Evolutionary conservation across 2,888 invertebrate species (phyloP).

Genomic region (Synergus gifuensis): DNA sequence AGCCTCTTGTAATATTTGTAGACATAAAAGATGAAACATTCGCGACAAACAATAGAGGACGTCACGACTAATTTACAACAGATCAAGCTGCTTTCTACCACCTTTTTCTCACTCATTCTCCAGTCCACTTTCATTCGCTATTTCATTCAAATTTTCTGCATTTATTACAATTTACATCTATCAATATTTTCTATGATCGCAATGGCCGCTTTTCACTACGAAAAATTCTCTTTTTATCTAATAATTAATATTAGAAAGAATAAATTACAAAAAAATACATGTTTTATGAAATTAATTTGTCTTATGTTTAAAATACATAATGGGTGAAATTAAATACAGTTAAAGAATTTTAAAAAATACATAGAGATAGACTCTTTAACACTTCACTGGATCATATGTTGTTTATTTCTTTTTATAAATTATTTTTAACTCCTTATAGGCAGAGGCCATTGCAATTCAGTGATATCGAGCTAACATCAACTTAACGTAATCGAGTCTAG

Average conservation of each 20-base stretch:
- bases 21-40: background rate
- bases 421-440: background rate
- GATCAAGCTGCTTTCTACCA: slow-evolving; percentile 64
- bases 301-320: background rate
- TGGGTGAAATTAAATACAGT: background rate
- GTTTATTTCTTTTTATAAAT: background rate
- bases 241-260: background rate
- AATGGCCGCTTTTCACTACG: slow-evolving; percentile 23
- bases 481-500: slow-evolving; percentile 58
- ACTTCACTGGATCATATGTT: background rate
- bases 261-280: background rate
- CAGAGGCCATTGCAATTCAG: slow-evolving; percentile 59
- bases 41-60: slow-evolving; percentile 64
- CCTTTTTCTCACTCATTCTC: slow-evolving; percentile 33
- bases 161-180: slow-evolving; percentile 21
- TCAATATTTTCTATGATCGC: slow-evolving; percentile 35
- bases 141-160: background rate
- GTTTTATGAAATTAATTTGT: background rate
- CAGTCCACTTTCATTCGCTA: slow-evolving; percentile 7
- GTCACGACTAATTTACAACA: slow-evolving; percentile 68
- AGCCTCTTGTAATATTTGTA: background rate
- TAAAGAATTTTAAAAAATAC: background rate
- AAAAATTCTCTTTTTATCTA: background rate
- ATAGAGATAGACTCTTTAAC: background rate
- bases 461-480: slow-evolving; percentile 68